Evolutionary conservation across 1,140 invertebrate species (phyloP), one percentile per base, ranked within the genome.

Genomic region (Drosophila subobscura): DNA sequence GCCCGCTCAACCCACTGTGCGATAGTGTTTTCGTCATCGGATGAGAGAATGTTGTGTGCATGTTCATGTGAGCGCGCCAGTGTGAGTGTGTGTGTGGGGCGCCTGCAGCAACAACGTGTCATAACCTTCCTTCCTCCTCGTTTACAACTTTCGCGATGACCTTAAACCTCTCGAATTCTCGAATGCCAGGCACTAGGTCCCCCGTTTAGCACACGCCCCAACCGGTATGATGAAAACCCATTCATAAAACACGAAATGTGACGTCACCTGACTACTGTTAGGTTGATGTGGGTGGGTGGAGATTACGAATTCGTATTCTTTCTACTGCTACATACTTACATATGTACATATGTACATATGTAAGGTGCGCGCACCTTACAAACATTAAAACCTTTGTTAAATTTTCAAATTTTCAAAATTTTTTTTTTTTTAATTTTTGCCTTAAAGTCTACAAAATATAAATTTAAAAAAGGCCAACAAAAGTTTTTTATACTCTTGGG

Each of bases 221-320:
- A 8, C 20, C 59, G 40, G 45, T 23, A 16, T 76, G 77, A 63
- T 72, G 72, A 61, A 66, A 67, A 53, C 16, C 50, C 79, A 83
- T 78, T 83, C 70, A 83, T 74, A 27, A 65, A 65, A 79, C 42
- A 20, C 41, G 66, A 77, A 67, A 80, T 72, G 65, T 83, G 79
- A 83, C 79, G 79, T 83, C 60, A 66, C 60, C 41, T 45, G 14
- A 14, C 8, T 8, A 16, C 10, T 29, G 4, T 10, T 0, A 1
- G 3, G 16, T 14, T 46, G 22, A 44, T 16, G 27, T 44, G 42
- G 14, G 23, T 40, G 16, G 20, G 16, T 23, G 23, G 33, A 40
- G 16, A 20, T 27, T 41, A 37, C 42, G 33, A 3, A 37, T 27
- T 5, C 4, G 25, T 27, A 5, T 1, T 27, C 25, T 5, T 27